Conservation (phyloP, 30 jellyfish, hydroid and myxozoan genomes). For the Morbakka virulenta region DNA sequence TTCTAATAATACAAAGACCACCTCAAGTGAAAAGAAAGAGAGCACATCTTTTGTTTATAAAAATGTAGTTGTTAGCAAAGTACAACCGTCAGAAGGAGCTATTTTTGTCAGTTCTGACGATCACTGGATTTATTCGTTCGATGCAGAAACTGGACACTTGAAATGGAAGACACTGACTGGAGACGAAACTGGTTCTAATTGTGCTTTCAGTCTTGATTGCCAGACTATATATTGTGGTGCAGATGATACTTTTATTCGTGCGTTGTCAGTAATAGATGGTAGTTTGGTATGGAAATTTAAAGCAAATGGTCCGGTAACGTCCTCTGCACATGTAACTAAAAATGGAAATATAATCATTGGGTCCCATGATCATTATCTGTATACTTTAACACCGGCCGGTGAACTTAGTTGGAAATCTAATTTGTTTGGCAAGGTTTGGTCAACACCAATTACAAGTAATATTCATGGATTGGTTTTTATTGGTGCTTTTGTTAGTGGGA, state of each 20-base stretch:
- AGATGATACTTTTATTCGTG: constrained; percentile 75
- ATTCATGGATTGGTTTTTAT: constrained; percentile 46
- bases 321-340: constrained; percentile 58
- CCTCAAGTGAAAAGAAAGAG: neutral
- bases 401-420: constrained; percentile 59
- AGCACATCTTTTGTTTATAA: constrained; percentile 35
- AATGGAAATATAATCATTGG: constrained; percentile 76
- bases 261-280: constrained; percentile 55
- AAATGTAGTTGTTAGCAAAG: constrained; percentile 43
- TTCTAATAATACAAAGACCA: neutral
- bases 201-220: constrained; percentile 57
- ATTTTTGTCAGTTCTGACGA: constrained; percentile 84
- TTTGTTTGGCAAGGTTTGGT: constrained; percentile 57
- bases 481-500: constrained; percentile 35
- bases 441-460: constrained; percentile 50
- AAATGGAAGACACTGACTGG: constrained; percentile 80
- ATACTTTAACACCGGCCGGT: constrained; percentile 73
- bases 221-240: constrained; percentile 82
- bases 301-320: constrained; percentile 62
- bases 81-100: constrained; percentile 34
- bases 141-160: constrained; percentile 62
- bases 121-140: constrained; percentile 72
- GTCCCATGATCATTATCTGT: constrained; percentile 57
- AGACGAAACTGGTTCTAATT: constrained; percentile 86
- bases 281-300: constrained; percentile 59